Conservation (phyloP, 2,888 invertebrate genomes). For the Erebia epiphron region DNA sequence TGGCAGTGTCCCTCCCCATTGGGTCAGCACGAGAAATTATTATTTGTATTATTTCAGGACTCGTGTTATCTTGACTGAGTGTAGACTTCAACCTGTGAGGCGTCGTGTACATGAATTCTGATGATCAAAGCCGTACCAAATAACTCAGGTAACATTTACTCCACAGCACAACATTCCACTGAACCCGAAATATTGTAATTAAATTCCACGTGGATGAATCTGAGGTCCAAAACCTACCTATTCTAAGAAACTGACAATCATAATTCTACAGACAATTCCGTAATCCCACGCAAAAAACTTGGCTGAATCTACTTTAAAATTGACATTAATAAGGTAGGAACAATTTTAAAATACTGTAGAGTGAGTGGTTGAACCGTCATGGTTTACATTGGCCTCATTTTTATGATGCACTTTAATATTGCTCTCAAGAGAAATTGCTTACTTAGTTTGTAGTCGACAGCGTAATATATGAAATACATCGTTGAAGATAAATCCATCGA, state of each 20-base stretch:
- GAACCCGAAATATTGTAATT: too few relatives aligned
- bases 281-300: neutral
- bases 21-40: too few relatives aligned
- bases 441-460: conserved; percentile 36
- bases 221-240: too few relatives aligned
- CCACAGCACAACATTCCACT: too few relatives aligned
- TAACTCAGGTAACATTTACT: too few relatives aligned
- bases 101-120: too few relatives aligned
- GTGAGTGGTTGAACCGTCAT: conserved; percentile 5
- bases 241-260: neutral
- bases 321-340: conserved; percentile 1
- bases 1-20: too few relatives aligned
- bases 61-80: too few relatives aligned
- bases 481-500: conserved; percentile 18
- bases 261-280: neutral
- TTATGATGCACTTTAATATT: conserved; percentile 29
- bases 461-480: conserved; percentile 33
- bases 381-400: conserved; percentile 27
- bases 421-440: conserved; percentile 35
- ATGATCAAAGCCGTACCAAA: too few relatives aligned
- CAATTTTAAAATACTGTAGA: conserved; percentile 10
- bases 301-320: neutral
- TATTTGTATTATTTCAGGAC: too few relatives aligned
- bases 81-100: too few relatives aligned
- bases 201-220: too few relatives aligned